A percentile compares a stretch with the other conserved stretches of the same genome.
phyloP scores from a whole-genome alignment of 1,140 invertebrate genomes.

The Lysiphlebus fabarum region DNA sequence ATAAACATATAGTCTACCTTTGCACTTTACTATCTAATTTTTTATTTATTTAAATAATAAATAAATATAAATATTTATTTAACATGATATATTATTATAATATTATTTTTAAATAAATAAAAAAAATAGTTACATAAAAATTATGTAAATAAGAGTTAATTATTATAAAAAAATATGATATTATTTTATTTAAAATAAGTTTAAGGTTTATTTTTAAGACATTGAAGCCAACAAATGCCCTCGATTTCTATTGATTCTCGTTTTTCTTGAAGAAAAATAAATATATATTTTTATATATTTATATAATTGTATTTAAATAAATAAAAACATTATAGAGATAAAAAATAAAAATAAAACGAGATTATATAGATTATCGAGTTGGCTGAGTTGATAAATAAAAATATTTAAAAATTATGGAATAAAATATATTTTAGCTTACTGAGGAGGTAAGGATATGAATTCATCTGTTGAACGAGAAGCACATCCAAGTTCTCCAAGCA shows the following conservation, averaged over 20 bases:
- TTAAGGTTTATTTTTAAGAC: conserved; percentile 24
- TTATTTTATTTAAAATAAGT: neutral
- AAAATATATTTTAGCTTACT: conserved; percentile 56
- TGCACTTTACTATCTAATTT: too few species aligned
- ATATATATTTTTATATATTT: neutral
- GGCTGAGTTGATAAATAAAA: conserved; percentile 31
- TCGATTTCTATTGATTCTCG: conserved; percentile 21
- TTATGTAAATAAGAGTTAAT: too few species aligned
- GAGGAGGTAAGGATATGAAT: conserved; percentile 56
- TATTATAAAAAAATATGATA: too few species aligned
- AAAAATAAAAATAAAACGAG: conserved; percentile 11
- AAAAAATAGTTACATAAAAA: too few species aligned
- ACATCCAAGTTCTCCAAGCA: conserved; percentile 48
- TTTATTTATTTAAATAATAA: too few species aligned
- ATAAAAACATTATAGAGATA: neutral
- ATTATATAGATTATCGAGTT: conserved; percentile 18
- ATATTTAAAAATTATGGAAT: conserved; percentile 53
- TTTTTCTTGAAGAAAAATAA: neutral
- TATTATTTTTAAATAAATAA: too few species aligned
- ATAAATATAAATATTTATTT: too few species aligned
- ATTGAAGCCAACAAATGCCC: conserved; percentile 21
- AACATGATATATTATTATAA: too few species aligned
- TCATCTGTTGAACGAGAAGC: conserved; percentile 48
- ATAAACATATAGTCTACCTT: too few species aligned
- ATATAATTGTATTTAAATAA: neutral